A percentile compares a stretch with the other conserved stretches of the same genome.
phyloP scores from a whole-genome alignment of 2,888 invertebrate genomes.

The Neoascia interrupta region DNA sequence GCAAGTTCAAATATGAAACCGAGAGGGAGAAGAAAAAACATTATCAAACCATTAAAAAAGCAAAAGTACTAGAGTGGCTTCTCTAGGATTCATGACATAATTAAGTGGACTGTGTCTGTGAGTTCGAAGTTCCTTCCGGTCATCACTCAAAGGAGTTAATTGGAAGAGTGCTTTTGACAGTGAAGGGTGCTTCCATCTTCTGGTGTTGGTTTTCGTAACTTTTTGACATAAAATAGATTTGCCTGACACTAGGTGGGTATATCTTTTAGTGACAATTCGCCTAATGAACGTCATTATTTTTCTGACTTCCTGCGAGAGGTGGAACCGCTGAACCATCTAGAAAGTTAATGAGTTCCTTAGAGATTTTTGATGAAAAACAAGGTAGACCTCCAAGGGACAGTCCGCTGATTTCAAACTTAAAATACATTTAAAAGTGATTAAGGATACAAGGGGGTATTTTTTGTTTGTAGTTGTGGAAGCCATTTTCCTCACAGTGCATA shows the following conservation, averaged over 20 bases:
- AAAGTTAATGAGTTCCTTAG: not conserved
- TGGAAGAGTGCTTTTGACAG: not conserved
- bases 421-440: not conserved
- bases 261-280: not conserved
- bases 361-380: no score
- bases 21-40: not conserved
- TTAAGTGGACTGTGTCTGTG: no score
- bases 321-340: no score
- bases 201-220: not conserved
- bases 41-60: no score
- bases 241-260: not conserved
- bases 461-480: not conserved
- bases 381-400: no score
- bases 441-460: not conserved
- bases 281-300: constrained; percentile 12
- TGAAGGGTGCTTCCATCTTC: not conserved
- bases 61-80: no score
- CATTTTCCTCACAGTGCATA: not conserved
- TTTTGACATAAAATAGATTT: constrained; percentile 18
- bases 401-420: no score
- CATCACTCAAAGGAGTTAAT: not conserved
- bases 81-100: no score
- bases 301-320: not conserved
- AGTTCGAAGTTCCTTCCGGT: not conserved
- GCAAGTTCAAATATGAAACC: not conserved